phyloP scores from a whole-genome alignment of 2,113 vertebrate genomes.

The Melanocharis versteri region DNA sequence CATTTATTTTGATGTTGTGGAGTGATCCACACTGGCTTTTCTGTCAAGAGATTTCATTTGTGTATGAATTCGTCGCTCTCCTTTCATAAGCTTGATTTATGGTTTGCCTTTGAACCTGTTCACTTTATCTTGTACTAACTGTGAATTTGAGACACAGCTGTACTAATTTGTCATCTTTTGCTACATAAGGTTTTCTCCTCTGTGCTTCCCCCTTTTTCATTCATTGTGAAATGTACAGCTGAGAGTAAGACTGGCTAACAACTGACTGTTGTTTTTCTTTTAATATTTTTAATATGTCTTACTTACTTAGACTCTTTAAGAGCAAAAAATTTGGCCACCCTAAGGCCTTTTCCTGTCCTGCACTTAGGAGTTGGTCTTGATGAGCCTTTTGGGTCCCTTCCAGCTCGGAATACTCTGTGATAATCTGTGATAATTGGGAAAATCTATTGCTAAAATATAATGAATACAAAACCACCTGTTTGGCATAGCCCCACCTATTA shows the following conservation, averaged over 20 bases:
- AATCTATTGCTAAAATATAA: neutral
- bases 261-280: neutral
- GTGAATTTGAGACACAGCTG: neutral
- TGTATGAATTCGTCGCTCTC: neutral
- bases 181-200: neutral
- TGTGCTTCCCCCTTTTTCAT: rapidly evolving
- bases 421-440: neutral
- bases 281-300: neutral
- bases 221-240: neutral
- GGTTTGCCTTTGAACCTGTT: neutral
- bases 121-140: neutral
- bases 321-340: neutral
- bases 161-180: neutral
- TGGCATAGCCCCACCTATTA: neutral
- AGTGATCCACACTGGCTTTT: neutral
- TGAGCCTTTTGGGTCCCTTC: neutral
- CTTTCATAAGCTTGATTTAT: neutral
- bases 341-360: neutral
- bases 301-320: neutral
- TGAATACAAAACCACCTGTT: neutral
- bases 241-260: neutral
- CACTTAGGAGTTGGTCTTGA: neutral
- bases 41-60: neutral
- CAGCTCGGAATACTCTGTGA: neutral
- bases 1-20: neutral